Evolutionary conservation across 1,140 invertebrate species (phyloP).

Genomic region (Oscheius sp.): DNA sequence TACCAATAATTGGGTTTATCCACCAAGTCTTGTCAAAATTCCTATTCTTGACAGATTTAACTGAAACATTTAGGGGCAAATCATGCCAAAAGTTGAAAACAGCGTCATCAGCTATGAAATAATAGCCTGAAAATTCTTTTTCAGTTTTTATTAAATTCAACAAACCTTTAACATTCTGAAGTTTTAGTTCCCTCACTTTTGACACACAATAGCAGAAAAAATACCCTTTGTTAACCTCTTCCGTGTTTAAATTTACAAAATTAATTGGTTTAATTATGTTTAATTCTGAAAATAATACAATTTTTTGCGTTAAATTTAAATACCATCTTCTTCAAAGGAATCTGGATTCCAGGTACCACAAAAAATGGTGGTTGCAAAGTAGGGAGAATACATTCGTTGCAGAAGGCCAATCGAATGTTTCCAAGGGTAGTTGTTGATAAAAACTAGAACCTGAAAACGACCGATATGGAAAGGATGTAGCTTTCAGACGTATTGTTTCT

Average conservation of each 20-base stretch:
- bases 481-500: background rate
- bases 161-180: too few relatives aligned
- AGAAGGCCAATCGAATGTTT: background rate
- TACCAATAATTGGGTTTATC: too few relatives aligned
- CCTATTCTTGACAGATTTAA: too few relatives aligned
- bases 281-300: background rate
- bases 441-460: background rate
- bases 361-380: background rate
- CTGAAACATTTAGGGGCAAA: too few relatives aligned
- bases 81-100: too few relatives aligned
- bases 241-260: background rate
- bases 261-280: background rate
- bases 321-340: background rate
- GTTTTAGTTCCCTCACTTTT: too few relatives aligned
- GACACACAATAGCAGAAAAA: too few relatives aligned
- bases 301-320: background rate
- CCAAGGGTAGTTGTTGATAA: conserved; percentile 6
- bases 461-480: background rate
- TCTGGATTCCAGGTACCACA: conserved; percentile 3
- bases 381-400: conserved; percentile 5
- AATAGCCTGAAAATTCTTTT: too few relatives aligned
- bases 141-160: too few relatives aligned
- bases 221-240: too few relatives aligned
- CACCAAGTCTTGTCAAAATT: too few relatives aligned
- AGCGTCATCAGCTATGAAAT: too few relatives aligned